phyloP scores from a whole-genome alignment of 2,888 invertebrate genomes.

The Metopia argyrocephala region DNA sequence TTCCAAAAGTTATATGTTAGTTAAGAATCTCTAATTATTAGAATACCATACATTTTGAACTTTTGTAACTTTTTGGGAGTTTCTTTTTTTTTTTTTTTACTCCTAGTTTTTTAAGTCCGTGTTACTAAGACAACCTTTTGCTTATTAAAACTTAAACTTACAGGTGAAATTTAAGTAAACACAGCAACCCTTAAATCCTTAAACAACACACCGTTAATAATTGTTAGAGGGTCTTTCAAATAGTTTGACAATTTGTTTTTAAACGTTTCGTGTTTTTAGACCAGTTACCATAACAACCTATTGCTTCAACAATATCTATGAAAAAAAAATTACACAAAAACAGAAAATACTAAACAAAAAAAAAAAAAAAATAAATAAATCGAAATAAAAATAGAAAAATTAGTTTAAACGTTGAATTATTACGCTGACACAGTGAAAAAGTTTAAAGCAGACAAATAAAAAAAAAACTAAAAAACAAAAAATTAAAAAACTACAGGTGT shows the following conservation, averaged over 20 bases:
- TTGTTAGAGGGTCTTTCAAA: not conserved
- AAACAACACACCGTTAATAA: not conserved
- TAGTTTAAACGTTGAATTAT: conserved; percentile 21
- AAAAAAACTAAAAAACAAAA: not conserved
- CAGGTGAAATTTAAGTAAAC: not conserved
- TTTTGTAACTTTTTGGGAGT: too few species aligned
- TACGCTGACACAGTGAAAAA: conserved; percentile 20
- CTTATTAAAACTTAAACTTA: too few species aligned
- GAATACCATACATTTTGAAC: too few species aligned
- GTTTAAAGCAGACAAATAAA: not conserved
- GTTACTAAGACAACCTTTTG: too few species aligned
- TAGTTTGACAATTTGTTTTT: conserved; percentile 9
- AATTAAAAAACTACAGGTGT: conserved; percentile 23
- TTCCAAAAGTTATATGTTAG: too few species aligned
- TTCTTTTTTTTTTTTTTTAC: too few species aligned
- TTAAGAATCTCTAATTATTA: too few species aligned
- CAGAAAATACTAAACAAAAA: conserved; percentile 7
- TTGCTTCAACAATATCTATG: not conserved
- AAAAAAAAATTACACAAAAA: not conserved
- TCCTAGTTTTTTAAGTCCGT: too few species aligned
- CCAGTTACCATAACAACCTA: conserved; percentile 49
- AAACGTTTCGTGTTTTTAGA: conserved; percentile 28
- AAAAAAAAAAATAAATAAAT: not conserved
- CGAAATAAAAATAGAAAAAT: not conserved
- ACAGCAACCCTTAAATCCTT: conserved; percentile 22